These are phyloP conservation scores for Todiramphus chloris DNA, from an alignment of 2,113 vertebrate genomes.

Conservation along the genomic window DNA sequence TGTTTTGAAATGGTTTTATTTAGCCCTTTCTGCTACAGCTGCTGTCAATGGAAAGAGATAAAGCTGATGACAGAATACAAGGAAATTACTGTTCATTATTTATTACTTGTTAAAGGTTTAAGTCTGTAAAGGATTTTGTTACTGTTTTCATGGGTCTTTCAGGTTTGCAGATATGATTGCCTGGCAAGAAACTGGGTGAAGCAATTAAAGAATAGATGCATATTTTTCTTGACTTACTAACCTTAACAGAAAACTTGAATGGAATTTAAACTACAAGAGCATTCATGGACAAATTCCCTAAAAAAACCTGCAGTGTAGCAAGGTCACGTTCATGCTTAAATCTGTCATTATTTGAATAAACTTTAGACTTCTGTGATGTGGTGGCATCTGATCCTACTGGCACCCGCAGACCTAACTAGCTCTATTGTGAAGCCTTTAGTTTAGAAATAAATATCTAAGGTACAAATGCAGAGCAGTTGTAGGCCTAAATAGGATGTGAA, in stretches of 20 bases:
- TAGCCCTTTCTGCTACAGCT: constrained; percentile 57
- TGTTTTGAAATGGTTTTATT: constrained; percentile 67
- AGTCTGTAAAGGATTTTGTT: constrained; percentile 68
- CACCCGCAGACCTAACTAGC: not conserved
- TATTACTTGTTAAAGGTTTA: constrained; percentile 68
- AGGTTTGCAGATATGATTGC: constrained; percentile 20
- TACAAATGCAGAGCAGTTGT: not conserved
- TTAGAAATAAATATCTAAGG: not conserved
- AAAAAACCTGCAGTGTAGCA: not conserved
- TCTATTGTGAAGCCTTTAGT: not conserved
- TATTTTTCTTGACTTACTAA: not conserved
- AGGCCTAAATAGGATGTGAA: not conserved
- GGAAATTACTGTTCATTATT: constrained; percentile 82
- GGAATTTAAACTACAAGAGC: not conserved
- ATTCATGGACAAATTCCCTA: not conserved
- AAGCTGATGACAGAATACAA: constrained; percentile 71
- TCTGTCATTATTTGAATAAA: not conserved
- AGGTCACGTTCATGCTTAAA: not conserved
- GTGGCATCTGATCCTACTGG: not conserved
- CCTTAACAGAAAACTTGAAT: not conserved
- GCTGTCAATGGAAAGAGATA: constrained; percentile 57
- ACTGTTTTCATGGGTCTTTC: constrained; percentile 13
- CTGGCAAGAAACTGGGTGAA: constrained; percentile 7
- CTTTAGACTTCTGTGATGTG: not conserved
- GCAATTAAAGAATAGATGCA: not conserved